These are phyloP conservation scores for Porites lobata DNA, from an alignment of 92 coral and sea anemone genomes.

Conservation along the genomic window DNA sequence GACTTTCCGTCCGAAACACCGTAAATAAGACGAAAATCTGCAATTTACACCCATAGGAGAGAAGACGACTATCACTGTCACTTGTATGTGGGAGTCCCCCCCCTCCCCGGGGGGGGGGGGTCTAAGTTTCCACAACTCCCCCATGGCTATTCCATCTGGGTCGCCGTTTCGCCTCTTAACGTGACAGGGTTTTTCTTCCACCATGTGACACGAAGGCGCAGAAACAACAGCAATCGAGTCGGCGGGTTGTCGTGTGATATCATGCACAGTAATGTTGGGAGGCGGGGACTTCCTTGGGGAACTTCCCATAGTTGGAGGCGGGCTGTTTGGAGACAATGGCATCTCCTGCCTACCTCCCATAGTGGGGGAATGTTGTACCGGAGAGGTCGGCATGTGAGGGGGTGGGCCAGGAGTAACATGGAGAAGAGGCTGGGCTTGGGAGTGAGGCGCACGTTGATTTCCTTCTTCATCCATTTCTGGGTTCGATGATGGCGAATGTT, in stretches of 20 bases:
- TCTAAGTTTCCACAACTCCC: slow-evolving; percentile 30
- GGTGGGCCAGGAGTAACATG: slow-evolving; percentile 26
- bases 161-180: slow-evolving; percentile 79
- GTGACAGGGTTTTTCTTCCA: slow-evolving; percentile 78
- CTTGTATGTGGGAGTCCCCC: too few relatives aligned
- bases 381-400: slow-evolving; percentile 48
- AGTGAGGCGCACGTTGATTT: slow-evolving; percentile 55
- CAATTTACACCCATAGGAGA: too few relatives aligned
- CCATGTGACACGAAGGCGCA: slow-evolving; percentile 63
- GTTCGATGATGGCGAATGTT: slow-evolving; percentile 40
- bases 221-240: slow-evolving; percentile 63
- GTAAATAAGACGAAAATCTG: too few relatives aligned
- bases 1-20: too few relatives aligned
- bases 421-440: slow-evolving; percentile 62
- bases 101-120: not conserved
- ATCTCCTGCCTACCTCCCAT: slow-evolving; percentile 41
- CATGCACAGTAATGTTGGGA: slow-evolving; percentile 81
- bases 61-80: too few relatives aligned
- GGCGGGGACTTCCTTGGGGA: slow-evolving; percentile 78
- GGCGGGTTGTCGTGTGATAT: slow-evolving; percentile 66
- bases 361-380: slow-evolving; percentile 50
- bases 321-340: slow-evolving; percentile 45
- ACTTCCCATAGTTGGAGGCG: slow-evolving; percentile 50
- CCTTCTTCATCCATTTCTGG: slow-evolving; percentile 71
- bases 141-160: slow-evolving; percentile 91